These are phyloP conservation scores for Apus apus DNA, from an alignment of 2,113 vertebrate genomes.

Conservation along the genomic window DNA sequence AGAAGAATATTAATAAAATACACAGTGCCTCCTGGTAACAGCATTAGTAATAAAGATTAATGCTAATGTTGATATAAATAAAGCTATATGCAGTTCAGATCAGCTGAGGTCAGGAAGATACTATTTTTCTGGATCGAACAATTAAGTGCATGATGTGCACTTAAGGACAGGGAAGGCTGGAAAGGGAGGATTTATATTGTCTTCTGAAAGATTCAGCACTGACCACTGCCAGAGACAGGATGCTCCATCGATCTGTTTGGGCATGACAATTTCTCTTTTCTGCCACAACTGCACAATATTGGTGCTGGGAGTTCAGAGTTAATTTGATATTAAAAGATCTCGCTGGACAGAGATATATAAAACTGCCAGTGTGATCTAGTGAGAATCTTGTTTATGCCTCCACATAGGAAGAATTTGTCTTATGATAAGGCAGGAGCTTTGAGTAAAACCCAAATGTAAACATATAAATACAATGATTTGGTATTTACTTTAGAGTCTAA, in stretches of 20 bases:
- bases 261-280: background rate
- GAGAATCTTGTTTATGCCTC: constrained; percentile 1
- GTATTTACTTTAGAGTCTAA: background rate
- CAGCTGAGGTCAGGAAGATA: background rate
- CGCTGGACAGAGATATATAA: background rate
- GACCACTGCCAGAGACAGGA: background rate
- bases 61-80: constrained; percentile 25
- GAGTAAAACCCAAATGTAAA: background rate
- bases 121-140: background rate
- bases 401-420: background rate
- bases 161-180: background rate
- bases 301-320: background rate
- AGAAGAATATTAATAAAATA: background rate
- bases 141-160: background rate
- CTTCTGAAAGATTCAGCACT: background rate
- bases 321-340: background rate
- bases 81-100: background rate
- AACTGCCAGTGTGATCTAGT: background rate
- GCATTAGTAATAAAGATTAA: background rate
- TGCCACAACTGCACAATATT: constrained; percentile 18
- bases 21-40: background rate
- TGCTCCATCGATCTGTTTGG: background rate
- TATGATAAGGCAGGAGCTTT: background rate
- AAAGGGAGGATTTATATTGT: background rate
- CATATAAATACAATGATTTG: background rate